These are phyloP conservation scores for Acleris laterana DNA, from an alignment of 2,888 invertebrate genomes.

Conservation along the genomic window DNA sequence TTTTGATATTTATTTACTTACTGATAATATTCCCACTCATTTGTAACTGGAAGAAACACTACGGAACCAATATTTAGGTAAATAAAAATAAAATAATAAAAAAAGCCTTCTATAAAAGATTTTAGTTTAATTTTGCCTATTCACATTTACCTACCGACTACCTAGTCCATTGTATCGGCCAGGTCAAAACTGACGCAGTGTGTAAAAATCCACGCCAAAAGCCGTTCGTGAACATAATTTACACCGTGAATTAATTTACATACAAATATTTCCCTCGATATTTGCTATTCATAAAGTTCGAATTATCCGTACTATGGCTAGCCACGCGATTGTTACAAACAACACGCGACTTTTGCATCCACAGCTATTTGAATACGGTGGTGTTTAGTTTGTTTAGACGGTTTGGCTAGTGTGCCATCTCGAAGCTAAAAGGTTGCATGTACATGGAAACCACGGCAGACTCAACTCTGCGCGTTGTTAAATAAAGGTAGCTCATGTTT, in stretches of 20 bases:
- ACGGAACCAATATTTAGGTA: too few relatives aligned
- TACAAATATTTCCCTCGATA: conserved; percentile 28
- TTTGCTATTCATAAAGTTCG: conserved; percentile 32
- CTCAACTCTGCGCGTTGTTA: too few relatives aligned
- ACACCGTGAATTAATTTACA: conserved; percentile 25
- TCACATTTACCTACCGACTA: too few relatives aligned
- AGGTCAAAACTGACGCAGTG: conserved; percentile 12
- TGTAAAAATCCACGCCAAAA: conserved; percentile 11
- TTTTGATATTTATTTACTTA: too few relatives aligned
- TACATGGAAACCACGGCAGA: background rate
- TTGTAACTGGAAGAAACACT: too few relatives aligned
- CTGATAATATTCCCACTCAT: too few relatives aligned
- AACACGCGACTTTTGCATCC: background rate
- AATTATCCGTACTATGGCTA: conserved; percentile 19
- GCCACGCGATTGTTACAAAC: conserved; percentile 18
- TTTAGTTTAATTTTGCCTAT: too few relatives aligned
- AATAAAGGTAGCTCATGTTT: too few relatives aligned
- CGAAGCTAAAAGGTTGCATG: background rate
- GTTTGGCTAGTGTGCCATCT: background rate
- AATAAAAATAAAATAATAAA: too few relatives aligned
- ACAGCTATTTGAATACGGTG: background rate
- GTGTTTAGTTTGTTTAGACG: conserved; percentile 1
- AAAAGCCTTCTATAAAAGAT: too few relatives aligned
- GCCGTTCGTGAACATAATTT: conserved; percentile 12
- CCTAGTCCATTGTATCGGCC: background rate